Conservation (phyloP, 2,113 vertebrate genomes). For the Mus spicilegus region DNA sequence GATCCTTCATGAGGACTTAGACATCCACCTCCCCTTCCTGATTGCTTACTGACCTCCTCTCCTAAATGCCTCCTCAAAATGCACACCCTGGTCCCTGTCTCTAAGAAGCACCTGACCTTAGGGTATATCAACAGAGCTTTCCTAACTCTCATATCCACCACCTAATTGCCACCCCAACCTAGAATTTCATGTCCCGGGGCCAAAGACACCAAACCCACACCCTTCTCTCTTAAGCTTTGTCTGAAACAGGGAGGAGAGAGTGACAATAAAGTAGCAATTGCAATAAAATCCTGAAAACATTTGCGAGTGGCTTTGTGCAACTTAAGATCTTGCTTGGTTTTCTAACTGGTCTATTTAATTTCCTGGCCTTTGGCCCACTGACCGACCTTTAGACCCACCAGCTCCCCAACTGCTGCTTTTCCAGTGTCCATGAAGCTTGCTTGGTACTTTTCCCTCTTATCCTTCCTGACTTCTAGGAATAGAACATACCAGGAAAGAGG, state of each 20-base stretch:
- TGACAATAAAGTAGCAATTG: slow-evolving; percentile 26
- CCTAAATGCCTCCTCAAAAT: background rate
- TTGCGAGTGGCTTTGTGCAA: background rate
- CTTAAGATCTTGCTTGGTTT: background rate
- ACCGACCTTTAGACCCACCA: background rate
- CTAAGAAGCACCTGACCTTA: background rate
- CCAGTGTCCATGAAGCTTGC: background rate
- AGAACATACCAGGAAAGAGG: background rate
- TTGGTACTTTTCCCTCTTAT: background rate
- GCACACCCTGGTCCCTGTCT: background rate
- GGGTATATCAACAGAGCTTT: background rate
- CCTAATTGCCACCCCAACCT: background rate
- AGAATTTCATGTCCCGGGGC: background rate
- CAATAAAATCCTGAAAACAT: slow-evolving; percentile 53
- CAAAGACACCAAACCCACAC: background rate
- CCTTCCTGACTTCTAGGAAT: background rate
- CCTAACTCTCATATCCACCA: accelerated
- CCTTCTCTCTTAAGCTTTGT: background rate
- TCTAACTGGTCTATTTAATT: background rate
- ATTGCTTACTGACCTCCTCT: slow-evolving; percentile 52
- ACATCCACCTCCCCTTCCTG: slow-evolving; percentile 72
- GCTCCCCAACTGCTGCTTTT: background rate
- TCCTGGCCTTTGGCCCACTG: background rate
- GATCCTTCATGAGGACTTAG: slow-evolving; percentile 66
- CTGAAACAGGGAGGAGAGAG: background rate